Conservation (phyloP, 1,140 invertebrate species). For the Drosophila cardini region DNA sequence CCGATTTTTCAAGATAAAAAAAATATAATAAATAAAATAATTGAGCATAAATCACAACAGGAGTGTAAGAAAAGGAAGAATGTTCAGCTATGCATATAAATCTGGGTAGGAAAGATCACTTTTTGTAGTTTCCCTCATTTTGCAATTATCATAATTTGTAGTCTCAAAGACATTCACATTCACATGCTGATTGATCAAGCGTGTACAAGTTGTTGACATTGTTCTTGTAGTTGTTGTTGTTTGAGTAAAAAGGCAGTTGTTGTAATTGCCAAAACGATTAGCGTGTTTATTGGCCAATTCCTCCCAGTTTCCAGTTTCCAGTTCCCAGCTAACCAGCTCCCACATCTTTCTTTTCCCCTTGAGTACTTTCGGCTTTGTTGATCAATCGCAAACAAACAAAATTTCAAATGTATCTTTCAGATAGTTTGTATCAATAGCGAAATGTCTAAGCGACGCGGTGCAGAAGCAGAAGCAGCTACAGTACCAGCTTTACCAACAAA, state of each 20-base stretch:
- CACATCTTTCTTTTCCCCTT: not conserved
- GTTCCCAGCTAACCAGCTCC: not conserved
- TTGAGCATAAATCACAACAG: conserved; percentile 21
- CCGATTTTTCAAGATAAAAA: not conserved
- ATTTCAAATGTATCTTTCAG: conserved; percentile 75
- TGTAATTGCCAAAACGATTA: conserved; percentile 25
- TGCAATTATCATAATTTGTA: conserved; percentile 20
- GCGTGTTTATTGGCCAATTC: conserved; percentile 6
- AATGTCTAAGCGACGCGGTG: conserved; percentile 64
- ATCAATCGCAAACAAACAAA: conserved; percentile 68
- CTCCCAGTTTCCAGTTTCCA: not conserved
- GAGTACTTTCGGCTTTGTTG: conserved; percentile 58
- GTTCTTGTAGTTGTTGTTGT: conserved; percentile 7
- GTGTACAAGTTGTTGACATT: not conserved
- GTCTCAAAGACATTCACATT: conserved; percentile 11
- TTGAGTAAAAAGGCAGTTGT: conserved; percentile 10
- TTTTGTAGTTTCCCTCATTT: conserved; percentile 4
- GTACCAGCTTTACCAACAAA: conserved; percentile 4
- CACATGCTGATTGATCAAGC: conserved; percentile 35
- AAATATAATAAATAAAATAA: not conserved
- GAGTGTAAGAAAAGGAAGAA: conserved; percentile 5
- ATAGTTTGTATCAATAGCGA: conserved; percentile 80
- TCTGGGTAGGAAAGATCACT: not conserved
- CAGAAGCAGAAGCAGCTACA: conserved; percentile 41
- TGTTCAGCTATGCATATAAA: conserved; percentile 12